Percentiles rank a stretch among this genome's conserved stretches.
Evolutionary conservation across 2,888 invertebrate species (phyloP).

Genomic region (Apotomis betuletana): DNA sequence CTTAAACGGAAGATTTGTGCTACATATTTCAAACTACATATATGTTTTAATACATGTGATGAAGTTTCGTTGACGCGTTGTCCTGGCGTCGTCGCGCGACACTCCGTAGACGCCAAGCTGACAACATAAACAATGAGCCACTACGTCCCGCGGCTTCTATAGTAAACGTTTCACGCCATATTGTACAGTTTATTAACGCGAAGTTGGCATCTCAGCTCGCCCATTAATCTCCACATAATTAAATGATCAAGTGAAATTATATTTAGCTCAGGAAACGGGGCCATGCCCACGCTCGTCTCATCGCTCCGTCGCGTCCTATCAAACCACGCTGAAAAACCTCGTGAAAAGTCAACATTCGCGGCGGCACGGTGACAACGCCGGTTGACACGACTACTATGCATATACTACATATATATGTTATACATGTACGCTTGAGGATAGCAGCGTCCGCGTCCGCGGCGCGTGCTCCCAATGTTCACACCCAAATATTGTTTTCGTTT

Average conservation of each 20-base stretch:
- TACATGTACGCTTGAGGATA: conserved; percentile 1
- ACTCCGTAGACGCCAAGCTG: conserved; percentile 31
- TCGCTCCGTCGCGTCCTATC: conserved; percentile 59
- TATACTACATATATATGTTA: not conserved
- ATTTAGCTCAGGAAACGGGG: conserved; percentile 80
- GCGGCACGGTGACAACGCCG: conserved; percentile 19
- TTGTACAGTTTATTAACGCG: conserved; percentile 73
- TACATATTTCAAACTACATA: too few relatives aligned
- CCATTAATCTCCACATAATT: conserved; percentile 83
- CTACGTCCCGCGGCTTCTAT: conserved; percentile 50
- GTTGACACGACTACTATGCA: conserved; percentile 10
- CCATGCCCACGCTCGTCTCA: conserved; percentile 66
- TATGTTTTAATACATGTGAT: not conserved
- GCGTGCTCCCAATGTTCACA: conserved; percentile 35
- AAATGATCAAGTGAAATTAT: conserved; percentile 83
- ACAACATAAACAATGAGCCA: conserved; percentile 49
- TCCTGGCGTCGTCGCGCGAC: conserved; percentile 15
- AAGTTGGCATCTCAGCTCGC: conserved; percentile 73
- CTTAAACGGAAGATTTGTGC: too few relatives aligned
- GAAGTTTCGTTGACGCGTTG: conserved; percentile 10
- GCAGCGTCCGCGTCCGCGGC: conserved; percentile 15
- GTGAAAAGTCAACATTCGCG: conserved; percentile 44
- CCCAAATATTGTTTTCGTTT: conserved; percentile 40
- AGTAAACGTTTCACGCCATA: conserved; percentile 65
- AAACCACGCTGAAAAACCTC: conserved; percentile 57